Conservation (phyloP, 1,140 invertebrate species). For the Polypedilum vanderplanki region DNA sequence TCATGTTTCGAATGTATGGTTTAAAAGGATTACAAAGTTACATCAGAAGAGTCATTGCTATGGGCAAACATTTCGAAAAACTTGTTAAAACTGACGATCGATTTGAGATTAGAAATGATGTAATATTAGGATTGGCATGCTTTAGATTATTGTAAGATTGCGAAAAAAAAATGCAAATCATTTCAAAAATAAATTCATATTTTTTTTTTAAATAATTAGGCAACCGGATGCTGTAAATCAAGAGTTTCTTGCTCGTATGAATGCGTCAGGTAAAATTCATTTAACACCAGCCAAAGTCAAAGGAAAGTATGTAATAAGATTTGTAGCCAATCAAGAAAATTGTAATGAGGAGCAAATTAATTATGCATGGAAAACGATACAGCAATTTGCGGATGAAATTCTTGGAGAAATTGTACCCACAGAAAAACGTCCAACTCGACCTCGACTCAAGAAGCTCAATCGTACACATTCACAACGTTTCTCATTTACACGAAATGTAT, state of each 20-base stretch:
- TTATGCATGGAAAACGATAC: conserved; percentile 68
- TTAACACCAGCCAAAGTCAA: conserved; percentile 81
- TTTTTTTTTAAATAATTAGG: conserved; percentile 35
- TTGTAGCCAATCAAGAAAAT: conserved; percentile 76
- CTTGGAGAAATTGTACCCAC: conserved; percentile 45
- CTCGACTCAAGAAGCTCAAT: conserved; percentile 36
- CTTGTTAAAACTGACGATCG: conserved; percentile 64
- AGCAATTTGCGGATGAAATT: conserved; percentile 59
- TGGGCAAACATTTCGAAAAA: conserved; percentile 80
- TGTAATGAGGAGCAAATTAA: conserved; percentile 67
- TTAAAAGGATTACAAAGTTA: conserved; percentile 73
- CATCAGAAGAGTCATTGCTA: conserved; percentile 77
- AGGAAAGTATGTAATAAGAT: conserved; percentile 70
- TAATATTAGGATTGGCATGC: conserved; percentile 64
- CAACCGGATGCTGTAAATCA: conserved; percentile 71
- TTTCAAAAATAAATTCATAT: neutral
- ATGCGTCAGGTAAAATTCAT: conserved; percentile 79
- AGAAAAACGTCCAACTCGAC: conserved; percentile 35
- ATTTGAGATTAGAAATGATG: conserved; percentile 80
- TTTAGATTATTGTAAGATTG: conserved; percentile 51
- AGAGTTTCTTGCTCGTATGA: conserved; percentile 73
- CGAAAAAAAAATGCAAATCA: neutral
- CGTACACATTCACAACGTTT: conserved; percentile 54
- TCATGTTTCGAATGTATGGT: conserved; percentile 76
- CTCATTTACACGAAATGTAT: conserved; percentile 60